Evolutionary conservation across 2,888 invertebrate genomes (phyloP), one percentile per base, ranked within the genome.

Genomic region (Diabrotica balteata): DNA sequence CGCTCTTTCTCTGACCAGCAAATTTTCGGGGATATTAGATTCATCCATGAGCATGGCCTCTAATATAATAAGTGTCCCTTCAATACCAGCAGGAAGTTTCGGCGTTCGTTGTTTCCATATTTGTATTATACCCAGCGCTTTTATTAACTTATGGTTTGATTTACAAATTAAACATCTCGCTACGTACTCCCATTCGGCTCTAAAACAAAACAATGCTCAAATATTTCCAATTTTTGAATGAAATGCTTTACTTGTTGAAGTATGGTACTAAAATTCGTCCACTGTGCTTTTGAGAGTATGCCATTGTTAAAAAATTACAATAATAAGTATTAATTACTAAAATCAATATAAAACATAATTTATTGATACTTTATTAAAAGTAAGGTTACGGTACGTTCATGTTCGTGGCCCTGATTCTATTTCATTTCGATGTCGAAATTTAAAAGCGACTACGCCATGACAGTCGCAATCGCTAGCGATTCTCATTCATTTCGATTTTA

Each of bases 91-190:
- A 43, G 88, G 88, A 66, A 90, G 78, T 47, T 85, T 82, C 7
- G 88, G 87, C 66, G 85, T 86, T 71, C 90, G 83, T 10, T 84
- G 81, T 83, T 89, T 89, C 90, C 90, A 90, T 67, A 88, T 78
- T 60, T 83, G 79, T 69, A 90, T 78, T n/a, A 84, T 77, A 66
- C 85, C 78, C 67, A 88, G 81, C 46, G 86, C 88, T 71, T 84
- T 77, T 76, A 79, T 76, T 80, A 84, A 84, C 52, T 81, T 79
- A 45, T 73, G 79, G 52, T 78, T 74, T 5, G 79, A 73, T 57
- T 83, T 77, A 7, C 83, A 83, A 78, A 83, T 87, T 67, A 88
- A 80, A 52, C 84, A 80, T 42, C 85, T 75, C 75, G 86, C 87
- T 1, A 87, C 87, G 70, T 79, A 77, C 54, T 80, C 80, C 89